phyloP scores from a whole-genome alignment of 2,797 vertebrate species.

The Liasis olivaceus region DNA sequence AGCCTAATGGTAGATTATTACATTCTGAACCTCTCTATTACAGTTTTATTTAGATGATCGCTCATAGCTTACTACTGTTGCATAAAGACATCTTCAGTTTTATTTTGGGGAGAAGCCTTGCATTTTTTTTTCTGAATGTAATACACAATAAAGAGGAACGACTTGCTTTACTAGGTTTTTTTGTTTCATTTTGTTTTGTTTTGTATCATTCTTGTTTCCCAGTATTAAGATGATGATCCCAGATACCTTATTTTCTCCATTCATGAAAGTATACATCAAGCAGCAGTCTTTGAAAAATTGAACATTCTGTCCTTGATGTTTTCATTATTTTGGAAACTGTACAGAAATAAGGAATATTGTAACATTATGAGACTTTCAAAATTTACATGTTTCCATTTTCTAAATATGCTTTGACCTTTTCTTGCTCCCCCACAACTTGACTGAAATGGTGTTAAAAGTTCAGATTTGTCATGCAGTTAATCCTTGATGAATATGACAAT shows the following conservation, averaged over 20 bases:
- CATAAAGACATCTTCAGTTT: not conserved
- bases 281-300: not conserved
- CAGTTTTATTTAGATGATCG: not conserved
- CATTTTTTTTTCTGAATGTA: not conserved
- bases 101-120: not conserved
- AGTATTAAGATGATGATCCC: not conserved
- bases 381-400: constrained; percentile 55
- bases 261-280: not conserved
- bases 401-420: constrained; percentile 30
- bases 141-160: not conserved
- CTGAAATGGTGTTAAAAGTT: constrained; percentile 58
- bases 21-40: constrained; percentile 7
- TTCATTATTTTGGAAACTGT: constrained; percentile 37
- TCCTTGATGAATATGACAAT: constrained; percentile 64
- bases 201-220: not conserved
- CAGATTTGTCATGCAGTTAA: constrained; percentile 64
- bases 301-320: not conserved
- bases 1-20: not conserved
- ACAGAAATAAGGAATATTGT: constrained; percentile 40
- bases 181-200: no score
- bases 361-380: constrained; percentile 46
- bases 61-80: not conserved
- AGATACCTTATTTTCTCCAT: not conserved
- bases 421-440: constrained; percentile 42
- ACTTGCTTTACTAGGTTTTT: not conserved